Base-by-base conservation (phyloP, 2,113 vertebrate genomes). In the Petrocephalus microphthalmus region DNA sequence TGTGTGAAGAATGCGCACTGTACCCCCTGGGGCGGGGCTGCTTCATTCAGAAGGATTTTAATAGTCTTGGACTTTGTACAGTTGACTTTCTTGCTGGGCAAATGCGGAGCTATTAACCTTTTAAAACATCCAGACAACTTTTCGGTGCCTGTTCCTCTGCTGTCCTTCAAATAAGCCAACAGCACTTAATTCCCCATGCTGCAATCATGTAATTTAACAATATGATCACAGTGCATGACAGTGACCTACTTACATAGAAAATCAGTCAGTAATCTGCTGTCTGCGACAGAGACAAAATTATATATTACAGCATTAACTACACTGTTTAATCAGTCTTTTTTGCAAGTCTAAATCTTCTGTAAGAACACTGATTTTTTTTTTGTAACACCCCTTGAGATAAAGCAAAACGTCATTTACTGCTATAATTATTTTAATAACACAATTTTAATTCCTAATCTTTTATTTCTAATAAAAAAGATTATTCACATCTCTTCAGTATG, bases 151-250 rank as follows among this genome's bases (percentile, higher is more conserved):
- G 22, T 25, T 57, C 19, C 64, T 7, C 60, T 20, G 17, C n/a
- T n/a, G 54, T 83, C 15, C 53, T n/a, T 57, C n/a, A 53, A 42
- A 60, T 60, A 56, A 78, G 33, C 87, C 87, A 88, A 6, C 22
- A 88, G 42, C 42, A 88, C 74, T 56, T 49, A 64, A 84, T 83
- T 88, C 78, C 37, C 10, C 33, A 60, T 17, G 71, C 71, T 54
- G 57, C 87, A 56, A 88, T 88, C 78, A 82, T 88, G 78, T 88
- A 83, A 88, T 88, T 84, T 84, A 57, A 57, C 87, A 33, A 82
- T 60, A 29, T 17, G 78, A 84, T 88, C 52, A 52, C 71, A 88
- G 78, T 83, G 37, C 74, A 88, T n/a, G 57, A 57, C 11, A 54
- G 13, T 88, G 87, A 88, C 87, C 87, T 22, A 88, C 53, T 49